A percentile compares a stretch with the other conserved stretches of the same genome.
Evolutionary conservation across 2,797 vertebrate species (phyloP).

Genomic region (Oryzias sinensis): DNA sequence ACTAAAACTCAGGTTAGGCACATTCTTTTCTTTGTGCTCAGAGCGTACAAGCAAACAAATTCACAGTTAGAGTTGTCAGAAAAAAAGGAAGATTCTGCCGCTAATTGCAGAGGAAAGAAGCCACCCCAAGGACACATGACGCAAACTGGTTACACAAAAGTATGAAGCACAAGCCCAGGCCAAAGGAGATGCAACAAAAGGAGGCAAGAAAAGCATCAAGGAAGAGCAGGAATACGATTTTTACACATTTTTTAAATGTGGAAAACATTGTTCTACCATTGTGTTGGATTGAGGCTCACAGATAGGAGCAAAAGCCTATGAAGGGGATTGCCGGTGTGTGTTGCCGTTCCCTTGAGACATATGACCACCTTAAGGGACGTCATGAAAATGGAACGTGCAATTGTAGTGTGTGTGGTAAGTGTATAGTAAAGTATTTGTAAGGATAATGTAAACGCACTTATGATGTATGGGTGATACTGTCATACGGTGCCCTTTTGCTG

Average conservation of each 20-base stretch:
- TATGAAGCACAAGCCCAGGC: slow-evolving; percentile 37
- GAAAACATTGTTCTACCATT: too few relatives aligned
- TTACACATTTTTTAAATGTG: background rate
- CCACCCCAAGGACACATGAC: slow-evolving; percentile 46
- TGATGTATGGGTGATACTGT: too few relatives aligned
- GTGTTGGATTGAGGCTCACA: too few relatives aligned
- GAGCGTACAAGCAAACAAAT: slow-evolving; percentile 15
- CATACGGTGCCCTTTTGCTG: too few relatives aligned
- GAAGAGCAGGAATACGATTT: background rate
- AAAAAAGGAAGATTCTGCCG: slow-evolving; percentile 8
- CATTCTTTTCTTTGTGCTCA: slow-evolving; percentile 41
- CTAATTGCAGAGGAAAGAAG: slow-evolving; percentile 58
- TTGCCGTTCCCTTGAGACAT: too few relatives aligned
- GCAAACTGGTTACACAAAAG: slow-evolving; percentile 42
- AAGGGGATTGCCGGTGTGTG: too few relatives aligned
- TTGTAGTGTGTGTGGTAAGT: too few relatives aligned
- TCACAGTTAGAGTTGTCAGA: background rate
- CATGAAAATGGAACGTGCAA: too few relatives aligned
- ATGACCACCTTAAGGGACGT: too few relatives aligned
- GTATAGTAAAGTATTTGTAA: too few relatives aligned
- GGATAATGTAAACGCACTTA: too few relatives aligned
- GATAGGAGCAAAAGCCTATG: too few relatives aligned
- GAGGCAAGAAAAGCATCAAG: background rate
- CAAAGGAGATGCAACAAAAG: slow-evolving; percentile 19
- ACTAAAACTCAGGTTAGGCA: slow-evolving; percentile 57